A percentile compares a stretch with the other conserved stretches of the same genome.
phyloP scores from a whole-genome alignment of 2,797 vertebrate genomes.

The Chaetophractus vellerosus region DNA sequence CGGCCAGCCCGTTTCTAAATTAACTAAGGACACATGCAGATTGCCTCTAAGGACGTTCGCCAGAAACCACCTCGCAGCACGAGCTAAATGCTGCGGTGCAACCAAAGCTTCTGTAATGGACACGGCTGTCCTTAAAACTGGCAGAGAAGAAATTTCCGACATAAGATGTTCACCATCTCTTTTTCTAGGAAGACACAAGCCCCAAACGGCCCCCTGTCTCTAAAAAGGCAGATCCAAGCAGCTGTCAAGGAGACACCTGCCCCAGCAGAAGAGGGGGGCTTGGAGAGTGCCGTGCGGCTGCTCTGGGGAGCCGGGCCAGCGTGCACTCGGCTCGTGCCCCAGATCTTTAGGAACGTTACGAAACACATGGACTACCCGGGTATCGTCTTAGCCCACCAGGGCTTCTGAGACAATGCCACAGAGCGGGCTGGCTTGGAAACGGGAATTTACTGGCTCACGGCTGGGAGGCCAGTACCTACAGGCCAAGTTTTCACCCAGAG shows the following conservation, averaged over 20 bases:
- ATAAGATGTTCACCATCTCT: background rate
- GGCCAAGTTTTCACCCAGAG: no score
- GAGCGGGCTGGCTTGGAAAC: no score
- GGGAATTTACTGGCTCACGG: no score
- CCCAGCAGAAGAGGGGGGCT: background rate
- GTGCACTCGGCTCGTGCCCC: background rate
- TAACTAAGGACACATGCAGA: background rate
- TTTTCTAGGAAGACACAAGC: background rate
- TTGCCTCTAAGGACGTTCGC: background rate
- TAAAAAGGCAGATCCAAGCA: background rate
- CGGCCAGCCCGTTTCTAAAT: no score
- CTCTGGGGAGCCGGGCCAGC: rapidly evolving
- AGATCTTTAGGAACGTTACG: background rate
- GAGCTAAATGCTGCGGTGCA: background rate
- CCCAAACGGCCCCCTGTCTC: rapidly evolving
- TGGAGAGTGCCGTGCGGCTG: background rate
- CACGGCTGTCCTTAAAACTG: background rate
- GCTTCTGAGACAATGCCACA: no score
- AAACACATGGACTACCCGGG: no score
- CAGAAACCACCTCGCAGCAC: background rate
- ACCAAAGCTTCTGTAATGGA: background rate
- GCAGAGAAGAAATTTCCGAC: background rate
- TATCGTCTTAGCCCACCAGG: no score
- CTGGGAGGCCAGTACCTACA: no score
- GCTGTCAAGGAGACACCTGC: background rate